Percentiles rank a stretch among this genome's conserved stretches.
phyloP scores from a whole-genome alignment of 2,797 vertebrate species.

The Coregonus sp. region DNA sequence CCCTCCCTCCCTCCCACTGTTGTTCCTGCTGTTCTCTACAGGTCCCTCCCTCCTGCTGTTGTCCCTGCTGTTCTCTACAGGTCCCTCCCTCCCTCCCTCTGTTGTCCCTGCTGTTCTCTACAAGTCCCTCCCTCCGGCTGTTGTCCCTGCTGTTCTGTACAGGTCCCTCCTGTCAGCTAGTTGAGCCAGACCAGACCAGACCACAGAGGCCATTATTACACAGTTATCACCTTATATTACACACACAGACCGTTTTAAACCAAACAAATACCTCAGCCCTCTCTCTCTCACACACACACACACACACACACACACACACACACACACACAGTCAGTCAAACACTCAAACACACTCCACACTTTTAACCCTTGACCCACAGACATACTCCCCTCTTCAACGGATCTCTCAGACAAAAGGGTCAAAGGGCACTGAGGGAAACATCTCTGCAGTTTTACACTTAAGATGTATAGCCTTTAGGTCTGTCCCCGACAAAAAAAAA shows the following conservation, averaged over 20 bases:
- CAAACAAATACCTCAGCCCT: conserved; percentile 28
- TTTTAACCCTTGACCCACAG: not conserved
- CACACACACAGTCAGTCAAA: not conserved
- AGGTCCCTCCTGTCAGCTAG: conserved; percentile 13
- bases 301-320: conserved; percentile 16
- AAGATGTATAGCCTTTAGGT: not conserved
- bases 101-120: no score
- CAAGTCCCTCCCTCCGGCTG: no score
- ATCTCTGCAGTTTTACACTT: not conserved
- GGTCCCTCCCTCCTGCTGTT: no score
- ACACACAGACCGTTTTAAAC: not conserved
- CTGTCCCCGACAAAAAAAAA: no score
- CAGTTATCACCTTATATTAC: conserved; percentile 2
- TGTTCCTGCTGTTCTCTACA: not conserved
- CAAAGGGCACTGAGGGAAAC: not conserved
- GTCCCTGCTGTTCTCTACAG: no score
- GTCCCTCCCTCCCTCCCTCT: no score
- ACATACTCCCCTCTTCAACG: not conserved
- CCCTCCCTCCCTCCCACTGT: conserved; percentile 1
- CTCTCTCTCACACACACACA: conserved; percentile 17
- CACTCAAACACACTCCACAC: not conserved
- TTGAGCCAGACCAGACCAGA: not conserved
- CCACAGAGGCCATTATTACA: conserved; percentile 24
- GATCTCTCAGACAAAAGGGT: not conserved
- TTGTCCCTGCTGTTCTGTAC: not conserved